Percentiles rank a stretch among this genome's conserved stretches.
phyloP scores from a whole-genome alignment of 2,888 invertebrate genomes.

The Drosophila rellima region DNA sequence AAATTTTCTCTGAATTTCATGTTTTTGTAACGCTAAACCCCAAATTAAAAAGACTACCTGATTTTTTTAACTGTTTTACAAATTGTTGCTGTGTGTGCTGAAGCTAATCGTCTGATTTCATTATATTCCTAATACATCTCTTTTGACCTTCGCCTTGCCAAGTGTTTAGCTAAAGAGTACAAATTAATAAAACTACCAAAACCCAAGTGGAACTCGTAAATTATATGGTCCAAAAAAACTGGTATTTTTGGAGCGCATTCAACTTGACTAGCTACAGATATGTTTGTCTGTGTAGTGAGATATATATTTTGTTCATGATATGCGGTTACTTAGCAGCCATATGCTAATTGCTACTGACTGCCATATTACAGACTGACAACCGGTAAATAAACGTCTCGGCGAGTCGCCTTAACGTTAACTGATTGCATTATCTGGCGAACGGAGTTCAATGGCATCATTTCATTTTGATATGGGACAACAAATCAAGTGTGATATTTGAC shows the following conservation, averaged over 20 bases:
- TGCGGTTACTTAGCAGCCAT: conserved; percentile 57
- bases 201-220: conserved; percentile 31
- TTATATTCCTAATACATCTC: conserved; percentile 22
- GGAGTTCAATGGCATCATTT: conserved; percentile 70
- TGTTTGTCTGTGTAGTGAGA: conserved; percentile 6
- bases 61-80: neutral
- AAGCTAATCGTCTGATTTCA: conserved; percentile 4
- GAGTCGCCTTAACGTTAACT: conserved; percentile 20
- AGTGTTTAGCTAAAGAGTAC: conserved; percentile 22
- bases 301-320: conserved; percentile 13
- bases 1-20: neutral
- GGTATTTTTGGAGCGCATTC: conserved; percentile 43
- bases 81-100: neutral
- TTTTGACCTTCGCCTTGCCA: conserved; percentile 45
- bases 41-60: conserved; percentile 1
- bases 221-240: conserved; percentile 34
- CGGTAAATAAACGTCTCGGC: conserved; percentile 47
- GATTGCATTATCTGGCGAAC: conserved; percentile 41
- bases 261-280: conserved; percentile 12
- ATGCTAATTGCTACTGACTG: conserved; percentile 62
- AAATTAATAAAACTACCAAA: conserved; percentile 25
- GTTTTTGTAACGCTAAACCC: neutral
- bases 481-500: conserved; percentile 24
- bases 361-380: conserved; percentile 25
- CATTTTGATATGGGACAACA: conserved; percentile 26